Evolutionary conservation across 2,888 invertebrate species (phyloP).

Genomic region (Laothoe populi): DNA sequence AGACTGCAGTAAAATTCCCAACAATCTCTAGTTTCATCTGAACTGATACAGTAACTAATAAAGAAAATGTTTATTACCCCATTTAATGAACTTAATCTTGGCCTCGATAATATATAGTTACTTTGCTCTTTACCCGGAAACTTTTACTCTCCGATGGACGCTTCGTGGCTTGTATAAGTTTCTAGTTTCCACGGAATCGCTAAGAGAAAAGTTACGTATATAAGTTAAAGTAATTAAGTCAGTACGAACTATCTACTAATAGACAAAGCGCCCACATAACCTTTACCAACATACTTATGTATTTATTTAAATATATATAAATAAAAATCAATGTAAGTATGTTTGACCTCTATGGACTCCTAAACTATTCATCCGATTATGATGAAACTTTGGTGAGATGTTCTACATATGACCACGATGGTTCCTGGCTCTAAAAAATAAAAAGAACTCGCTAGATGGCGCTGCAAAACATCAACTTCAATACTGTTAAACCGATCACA

Average conservation of each 20-base stretch:
- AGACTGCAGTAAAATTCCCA: not conserved
- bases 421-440: no score
- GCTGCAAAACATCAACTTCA: no score
- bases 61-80: not conserved
- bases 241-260: not conserved
- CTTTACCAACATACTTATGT: not conserved
- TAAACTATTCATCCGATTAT: no score
- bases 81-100: conserved; percentile 23
- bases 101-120: conserved; percentile 34
- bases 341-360: no score
- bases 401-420: no score
- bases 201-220: conserved; percentile 24
- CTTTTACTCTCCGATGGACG: conserved; percentile 45
- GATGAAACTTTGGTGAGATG: no score
- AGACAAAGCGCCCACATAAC: not conserved
- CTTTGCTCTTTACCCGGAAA: conserved; percentile 57
- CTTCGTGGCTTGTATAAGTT: conserved; percentile 20
- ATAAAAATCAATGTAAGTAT: no score
- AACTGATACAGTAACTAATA: not conserved
- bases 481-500: no score
- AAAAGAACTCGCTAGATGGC: no score
- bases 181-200: conserved; percentile 10
- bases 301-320: not conserved
- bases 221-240: conserved; percentile 9
- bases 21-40: not conserved